Evolutionary conservation across 2,888 invertebrate genomes (phyloP).

Genomic region (Cataglyphis livida): DNA sequence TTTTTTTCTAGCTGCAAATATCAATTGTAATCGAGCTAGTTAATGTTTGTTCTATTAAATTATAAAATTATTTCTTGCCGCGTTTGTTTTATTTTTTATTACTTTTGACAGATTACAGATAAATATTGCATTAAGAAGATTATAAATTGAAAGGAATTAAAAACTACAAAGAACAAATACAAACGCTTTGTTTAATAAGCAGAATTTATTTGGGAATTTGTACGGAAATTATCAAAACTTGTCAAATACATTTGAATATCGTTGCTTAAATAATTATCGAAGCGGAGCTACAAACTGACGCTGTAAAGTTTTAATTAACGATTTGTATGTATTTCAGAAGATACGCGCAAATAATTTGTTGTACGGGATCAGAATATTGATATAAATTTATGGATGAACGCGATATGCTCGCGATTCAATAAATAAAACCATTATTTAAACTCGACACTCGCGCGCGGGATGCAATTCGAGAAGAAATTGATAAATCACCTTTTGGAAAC

Average conservation of each 20-base stretch:
- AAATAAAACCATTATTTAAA: slow-evolving; percentile 2
- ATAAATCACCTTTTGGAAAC: background rate
- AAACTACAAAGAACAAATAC: background rate
- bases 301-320: slow-evolving; percentile 33
- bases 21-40: background rate
- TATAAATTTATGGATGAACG: background rate
- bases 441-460: background rate
- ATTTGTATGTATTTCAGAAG: background rate
- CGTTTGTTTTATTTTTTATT: background rate
- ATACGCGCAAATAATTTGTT: background rate
- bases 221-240: background rate
- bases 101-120: background rate
- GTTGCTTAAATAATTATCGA: slow-evolving; percentile 26
- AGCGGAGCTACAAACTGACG: background rate
- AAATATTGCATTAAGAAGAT: background rate
- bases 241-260: background rate
- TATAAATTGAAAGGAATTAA: background rate
- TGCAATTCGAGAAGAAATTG: background rate
- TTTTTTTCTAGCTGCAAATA: background rate
- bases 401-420: background rate
- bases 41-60: background rate
- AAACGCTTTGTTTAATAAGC: background rate
- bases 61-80: background rate
- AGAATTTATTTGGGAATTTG: background rate
- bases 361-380: background rate